Percentiles rank a stretch among this genome's conserved stretches.
Conservation (phyloP, 2,113 vertebrate genomes). For the Callospermophilus lateralis region DNA sequence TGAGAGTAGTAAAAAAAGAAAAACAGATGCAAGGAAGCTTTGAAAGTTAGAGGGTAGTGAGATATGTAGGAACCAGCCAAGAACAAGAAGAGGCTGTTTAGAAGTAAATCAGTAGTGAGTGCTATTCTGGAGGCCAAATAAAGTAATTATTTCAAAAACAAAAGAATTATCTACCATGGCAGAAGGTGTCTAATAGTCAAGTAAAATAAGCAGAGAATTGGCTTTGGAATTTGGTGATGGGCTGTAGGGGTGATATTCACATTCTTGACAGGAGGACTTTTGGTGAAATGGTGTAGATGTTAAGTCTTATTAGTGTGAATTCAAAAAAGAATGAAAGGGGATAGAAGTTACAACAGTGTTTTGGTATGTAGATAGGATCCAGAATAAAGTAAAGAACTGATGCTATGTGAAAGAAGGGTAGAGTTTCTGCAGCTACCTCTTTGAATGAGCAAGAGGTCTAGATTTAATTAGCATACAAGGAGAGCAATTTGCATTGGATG, state of each 20-base stretch:
- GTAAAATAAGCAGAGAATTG: background rate
- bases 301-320: background rate
- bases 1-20: background rate
- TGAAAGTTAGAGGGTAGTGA: background rate
- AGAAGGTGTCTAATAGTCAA: background rate
- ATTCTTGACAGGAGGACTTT: background rate
- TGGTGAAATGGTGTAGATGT: background rate
- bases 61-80: background rate
- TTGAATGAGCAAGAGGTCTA: background rate
- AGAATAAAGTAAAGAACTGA: background rate
- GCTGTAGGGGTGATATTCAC: background rate
- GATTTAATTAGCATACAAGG: background rate
- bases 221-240: background rate
- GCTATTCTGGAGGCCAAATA: background rate
- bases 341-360: background rate
- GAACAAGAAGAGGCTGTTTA: background rate
- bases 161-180: background rate
- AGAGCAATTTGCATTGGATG: background rate
- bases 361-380: background rate
- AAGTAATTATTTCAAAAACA: background rate
- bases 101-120: background rate
- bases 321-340: background rate
- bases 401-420: background rate
- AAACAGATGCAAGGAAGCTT: background rate
- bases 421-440: background rate